phyloP scores from a whole-genome alignment of 1,140 invertebrate species.

The Macrosteles quadrilineatus region DNA sequence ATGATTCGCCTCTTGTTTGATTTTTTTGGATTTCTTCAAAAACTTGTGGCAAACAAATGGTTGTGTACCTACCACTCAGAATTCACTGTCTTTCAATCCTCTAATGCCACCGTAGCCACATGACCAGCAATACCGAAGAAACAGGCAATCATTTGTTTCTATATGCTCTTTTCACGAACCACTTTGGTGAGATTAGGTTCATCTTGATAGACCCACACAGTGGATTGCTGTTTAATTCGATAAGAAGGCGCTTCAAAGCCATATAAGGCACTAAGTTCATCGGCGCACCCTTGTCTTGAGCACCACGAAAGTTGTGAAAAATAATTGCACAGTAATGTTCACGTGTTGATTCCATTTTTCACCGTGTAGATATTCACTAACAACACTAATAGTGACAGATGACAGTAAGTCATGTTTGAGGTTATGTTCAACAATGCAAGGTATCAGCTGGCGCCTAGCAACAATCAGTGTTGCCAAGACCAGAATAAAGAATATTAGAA shows the following conservation, averaged over 20 bases:
- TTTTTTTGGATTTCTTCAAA: constrained; percentile 37
- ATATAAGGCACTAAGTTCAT: constrained; percentile 36
- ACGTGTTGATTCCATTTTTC: background rate
- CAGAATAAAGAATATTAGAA: too few relatives aligned
- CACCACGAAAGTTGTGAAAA: constrained; percentile 35
- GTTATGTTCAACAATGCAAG: background rate
- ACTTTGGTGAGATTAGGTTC: constrained; percentile 43
- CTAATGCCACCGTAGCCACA: constrained; percentile 32
- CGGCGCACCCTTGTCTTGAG: constrained; percentile 34
- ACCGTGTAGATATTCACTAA: background rate
- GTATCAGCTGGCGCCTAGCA: constrained; percentile 22
- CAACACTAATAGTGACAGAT: background rate
- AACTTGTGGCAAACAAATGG: constrained; percentile 43
- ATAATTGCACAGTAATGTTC: constrained; percentile 28
- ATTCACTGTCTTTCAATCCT: constrained; percentile 38
- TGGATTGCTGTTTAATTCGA: constrained; percentile 41
- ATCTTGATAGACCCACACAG: constrained; percentile 42
- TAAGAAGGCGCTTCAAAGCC: constrained; percentile 35
- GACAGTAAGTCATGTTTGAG: background rate
- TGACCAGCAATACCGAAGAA: constrained; percentile 36
- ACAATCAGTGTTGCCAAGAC: constrained; percentile 16
- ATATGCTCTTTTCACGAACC: constrained; percentile 42
- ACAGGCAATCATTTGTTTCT: constrained; percentile 32
- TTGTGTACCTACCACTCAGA: constrained; percentile 42
- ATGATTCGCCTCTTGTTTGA: constrained; percentile 38